Conservation (phyloP, 2,113 vertebrate species). For the Amblyopsis rosae region DNA sequence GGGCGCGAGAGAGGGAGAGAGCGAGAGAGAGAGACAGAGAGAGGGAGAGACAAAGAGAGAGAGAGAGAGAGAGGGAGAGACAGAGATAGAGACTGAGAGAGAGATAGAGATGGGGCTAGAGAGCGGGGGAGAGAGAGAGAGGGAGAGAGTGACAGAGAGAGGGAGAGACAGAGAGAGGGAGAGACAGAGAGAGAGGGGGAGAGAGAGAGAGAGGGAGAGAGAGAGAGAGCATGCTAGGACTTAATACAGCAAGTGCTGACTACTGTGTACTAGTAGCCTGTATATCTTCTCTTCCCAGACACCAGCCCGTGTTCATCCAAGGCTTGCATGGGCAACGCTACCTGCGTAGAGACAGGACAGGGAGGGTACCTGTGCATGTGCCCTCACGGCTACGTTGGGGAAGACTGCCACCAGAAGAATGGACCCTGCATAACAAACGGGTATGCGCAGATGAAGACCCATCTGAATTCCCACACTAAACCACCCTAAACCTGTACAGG, state of each 20-base stretch:
- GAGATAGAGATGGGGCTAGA: too few relatives aligned
- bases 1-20: too few relatives aligned
- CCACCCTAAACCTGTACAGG: neutral
- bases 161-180: neutral
- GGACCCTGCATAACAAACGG: constrained; percentile 82
- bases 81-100: too few relatives aligned
- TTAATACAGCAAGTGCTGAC: constrained; percentile 34
- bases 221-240: constrained; percentile 1
- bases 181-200: constrained; percentile 8
- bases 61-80: too few relatives aligned
- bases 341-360: constrained; percentile 83
- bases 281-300: constrained; percentile 69
- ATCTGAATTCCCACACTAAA: neutral
- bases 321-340: constrained; percentile 87
- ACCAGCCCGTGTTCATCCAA: constrained; percentile 80
- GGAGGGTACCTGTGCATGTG: constrained; percentile 87
- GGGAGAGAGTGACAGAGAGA: too few relatives aligned
- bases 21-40: too few relatives aligned
- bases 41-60: too few relatives aligned
- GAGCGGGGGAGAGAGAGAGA: too few relatives aligned
- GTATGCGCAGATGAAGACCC: constrained; percentile 67
- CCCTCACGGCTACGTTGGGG: constrained; percentile 78
- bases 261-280: neutral
- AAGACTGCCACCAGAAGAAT: constrained; percentile 79
- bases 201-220: constrained; percentile 14